Conservation (phyloP, 2,113 vertebrate genomes). For the Hymenochirus boettgeri region DNA sequence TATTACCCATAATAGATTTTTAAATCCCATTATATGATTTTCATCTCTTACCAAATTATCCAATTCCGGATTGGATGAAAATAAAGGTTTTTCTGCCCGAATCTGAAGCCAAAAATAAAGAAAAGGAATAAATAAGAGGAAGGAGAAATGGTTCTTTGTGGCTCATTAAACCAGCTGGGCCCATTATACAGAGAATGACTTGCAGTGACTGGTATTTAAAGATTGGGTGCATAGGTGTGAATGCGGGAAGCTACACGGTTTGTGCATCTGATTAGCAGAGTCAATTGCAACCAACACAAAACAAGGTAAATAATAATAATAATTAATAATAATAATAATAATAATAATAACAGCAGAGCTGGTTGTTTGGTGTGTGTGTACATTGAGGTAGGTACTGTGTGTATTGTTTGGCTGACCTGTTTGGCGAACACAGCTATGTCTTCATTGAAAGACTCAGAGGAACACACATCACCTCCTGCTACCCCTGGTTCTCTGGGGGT, state of each 20-base stretch:
- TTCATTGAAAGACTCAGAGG: constrained; percentile 99
- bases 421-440: constrained; percentile 99
- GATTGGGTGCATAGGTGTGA: constrained; percentile 42
- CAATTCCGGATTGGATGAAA: constrained; percentile 98
- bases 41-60: constrained; percentile 95
- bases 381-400: constrained; percentile 38
- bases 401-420: constrained; percentile 85
- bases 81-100: constrained; percentile 97
- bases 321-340: too few species aligned
- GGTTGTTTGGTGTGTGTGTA: constrained; percentile 1
- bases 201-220: constrained; percentile 51
- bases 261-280: too few species aligned
- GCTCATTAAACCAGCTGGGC: constrained; percentile 52
- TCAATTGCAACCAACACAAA: too few species aligned
- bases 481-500: constrained; percentile 97
- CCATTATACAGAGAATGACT: constrained; percentile 51
- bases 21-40: too few species aligned
- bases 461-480: constrained; percentile 98
- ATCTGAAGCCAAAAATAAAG: constrained; percentile 73
- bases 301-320: too few species aligned
- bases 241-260: not conserved
- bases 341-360: too few species aligned
- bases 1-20: not conserved
- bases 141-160: constrained; percentile 52
- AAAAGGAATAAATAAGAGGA: constrained; percentile 40